These are phyloP conservation scores for Anguilla obscura DNA, from an alignment of 2,797 vertebrate genomes.

Conservation along the genomic window DNA sequence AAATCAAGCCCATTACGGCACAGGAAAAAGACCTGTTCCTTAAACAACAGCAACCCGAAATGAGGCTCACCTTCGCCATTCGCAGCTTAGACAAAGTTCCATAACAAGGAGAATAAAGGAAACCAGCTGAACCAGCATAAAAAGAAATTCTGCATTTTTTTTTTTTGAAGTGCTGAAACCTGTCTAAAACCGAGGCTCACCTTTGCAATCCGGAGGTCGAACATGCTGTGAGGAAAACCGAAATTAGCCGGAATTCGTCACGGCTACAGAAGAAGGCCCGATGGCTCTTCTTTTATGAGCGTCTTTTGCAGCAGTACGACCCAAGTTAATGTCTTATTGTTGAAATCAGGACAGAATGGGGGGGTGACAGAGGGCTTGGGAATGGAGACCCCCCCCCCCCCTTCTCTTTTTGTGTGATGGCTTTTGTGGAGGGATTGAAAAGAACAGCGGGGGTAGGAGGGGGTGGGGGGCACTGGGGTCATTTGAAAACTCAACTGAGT, in stretches of 20 bases:
- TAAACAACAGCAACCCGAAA: background rate
- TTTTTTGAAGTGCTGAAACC: too few species aligned
- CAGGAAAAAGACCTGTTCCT: background rate
- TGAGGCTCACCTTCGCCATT: background rate
- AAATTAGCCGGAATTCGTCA: slow-evolving; percentile 41
- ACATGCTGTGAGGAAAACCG: slow-evolving; percentile 19
- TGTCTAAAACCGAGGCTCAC: too few species aligned
- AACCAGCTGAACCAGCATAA: too few species aligned
- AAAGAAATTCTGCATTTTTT: too few species aligned
- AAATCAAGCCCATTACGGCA: background rate
- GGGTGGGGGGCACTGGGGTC: slow-evolving; percentile 27
- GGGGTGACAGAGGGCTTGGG: slow-evolving; percentile 36
- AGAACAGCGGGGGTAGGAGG: slow-evolving; percentile 59
- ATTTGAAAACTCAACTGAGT: slow-evolving; percentile 54
- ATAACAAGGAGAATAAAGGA: background rate
- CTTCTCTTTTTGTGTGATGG: slow-evolving; percentile 37
- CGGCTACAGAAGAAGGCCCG: slow-evolving; percentile 39
- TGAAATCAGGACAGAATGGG: slow-evolving; percentile 33
- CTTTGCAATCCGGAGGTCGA: too few species aligned
- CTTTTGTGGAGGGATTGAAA: slow-evolving; percentile 64
- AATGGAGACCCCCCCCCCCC: slow-evolving; percentile 24
- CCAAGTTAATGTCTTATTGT: slow-evolving; percentile 49
- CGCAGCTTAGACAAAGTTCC: background rate
- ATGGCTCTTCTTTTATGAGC: slow-evolving; percentile 26
- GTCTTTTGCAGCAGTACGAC: slow-evolving; percentile 39